Evolutionary conservation across 2,888 invertebrate species (phyloP), one percentile per base, ranked within the genome.

Genomic region (Campaea margaritaria): DNA sequence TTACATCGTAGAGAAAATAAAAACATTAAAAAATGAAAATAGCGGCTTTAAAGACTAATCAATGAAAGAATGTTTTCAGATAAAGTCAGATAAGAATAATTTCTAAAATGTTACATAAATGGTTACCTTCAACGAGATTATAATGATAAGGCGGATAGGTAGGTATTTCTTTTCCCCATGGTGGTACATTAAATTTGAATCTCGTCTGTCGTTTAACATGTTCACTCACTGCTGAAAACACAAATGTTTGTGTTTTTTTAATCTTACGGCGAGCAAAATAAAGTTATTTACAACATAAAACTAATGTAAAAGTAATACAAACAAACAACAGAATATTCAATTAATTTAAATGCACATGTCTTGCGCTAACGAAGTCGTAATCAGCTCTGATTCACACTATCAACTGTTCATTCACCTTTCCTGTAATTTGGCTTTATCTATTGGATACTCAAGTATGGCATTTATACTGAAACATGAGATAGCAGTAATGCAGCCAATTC

Each of bases 341-440:
- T n/a, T n/a, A n/a, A n/a, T n/a, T n/a, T n/a, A n/a, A n/a, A n/a
- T 36, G 10, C 4, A 39, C 51, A 62, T 54, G 45, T 53, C 39
- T 56, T 41, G 21, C 12, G 15, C 34, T 64, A 50, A n/a, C 28
- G 27, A 16, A 41, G 45, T 42, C 16, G 34, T 51, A 46, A 71
- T 64, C 62, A 62, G 49, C 36, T 49, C 10, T 50, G 62, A 69
- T 66, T 36, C 27, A 52, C n/a, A n/a, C n/a, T 65, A 73, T 75
- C 66, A 58, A 36, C 57, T 42, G 58, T 67, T 64, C 74, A 75
- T 75, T 76, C 68, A 73, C 53, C 59, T 68, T 68, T 62, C 65
- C 46, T 14, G 53, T 59, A 61, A 66, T 53, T 48, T 46, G 12
- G 15, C 38, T 55, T 59, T 65, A 66, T 64, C 62, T 55, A 39